phyloP scores from a whole-genome alignment of 2,113 vertebrate species.

The Anguilla rostrata region DNA sequence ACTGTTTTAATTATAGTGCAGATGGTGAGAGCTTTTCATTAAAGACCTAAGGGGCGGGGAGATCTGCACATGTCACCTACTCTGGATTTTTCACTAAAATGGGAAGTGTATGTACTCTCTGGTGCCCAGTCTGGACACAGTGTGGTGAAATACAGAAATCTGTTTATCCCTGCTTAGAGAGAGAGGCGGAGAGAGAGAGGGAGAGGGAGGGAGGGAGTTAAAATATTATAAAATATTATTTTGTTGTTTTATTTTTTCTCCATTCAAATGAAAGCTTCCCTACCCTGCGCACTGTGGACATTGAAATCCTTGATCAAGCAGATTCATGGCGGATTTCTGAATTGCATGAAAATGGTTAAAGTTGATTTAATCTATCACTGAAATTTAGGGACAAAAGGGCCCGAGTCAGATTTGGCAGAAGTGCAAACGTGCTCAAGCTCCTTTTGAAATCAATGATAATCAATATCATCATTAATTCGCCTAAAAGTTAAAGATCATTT shows the following conservation, averaged over 20 bases:
- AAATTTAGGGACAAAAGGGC: too few species aligned
- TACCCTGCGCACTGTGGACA: too few species aligned
- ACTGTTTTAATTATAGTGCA: slow-evolving; percentile 49
- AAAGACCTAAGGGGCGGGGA: slow-evolving; percentile 17
- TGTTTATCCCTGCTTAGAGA: neutral
- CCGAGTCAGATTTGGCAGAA: too few species aligned
- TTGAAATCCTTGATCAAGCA: too few species aligned
- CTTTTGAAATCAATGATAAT: too few species aligned
- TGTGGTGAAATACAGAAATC: neutral
- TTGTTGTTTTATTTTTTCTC: neutral
- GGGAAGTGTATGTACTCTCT: neutral
- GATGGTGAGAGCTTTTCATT: slow-evolving; percentile 39
- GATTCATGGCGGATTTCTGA: slow-evolving; percentile 11
- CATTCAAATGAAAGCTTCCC: neutral
- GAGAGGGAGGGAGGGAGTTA: neutral
- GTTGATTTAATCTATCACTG: neutral
- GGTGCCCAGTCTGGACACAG: neutral
- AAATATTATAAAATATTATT: neutral
- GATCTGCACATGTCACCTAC: slow-evolving; percentile 16
- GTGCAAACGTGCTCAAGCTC: too few species aligned
- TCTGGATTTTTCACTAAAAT: slow-evolving; percentile 19
- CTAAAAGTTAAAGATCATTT: too few species aligned
- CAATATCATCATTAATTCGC: too few species aligned
- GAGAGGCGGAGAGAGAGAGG: neutral
- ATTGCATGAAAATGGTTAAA: neutral